Conservation (phyloP, 2,888 invertebrate species). For the Agrotis ipsilon region DNA sequence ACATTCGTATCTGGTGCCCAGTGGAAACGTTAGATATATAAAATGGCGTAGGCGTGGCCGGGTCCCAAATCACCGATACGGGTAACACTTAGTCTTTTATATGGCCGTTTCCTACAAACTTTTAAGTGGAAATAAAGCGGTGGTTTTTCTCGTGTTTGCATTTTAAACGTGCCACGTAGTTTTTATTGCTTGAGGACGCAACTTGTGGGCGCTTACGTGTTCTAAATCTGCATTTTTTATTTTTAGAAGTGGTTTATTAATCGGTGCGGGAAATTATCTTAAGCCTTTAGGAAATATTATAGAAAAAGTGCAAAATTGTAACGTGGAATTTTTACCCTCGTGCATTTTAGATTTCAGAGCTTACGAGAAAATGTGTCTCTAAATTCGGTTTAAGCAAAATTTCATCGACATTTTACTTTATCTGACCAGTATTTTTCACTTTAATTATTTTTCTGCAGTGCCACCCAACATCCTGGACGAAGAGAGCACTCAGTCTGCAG, state of each 20-base stretch:
- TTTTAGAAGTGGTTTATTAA: constrained; percentile 57
- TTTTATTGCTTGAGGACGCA: constrained; percentile 72
- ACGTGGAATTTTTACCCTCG: background rate
- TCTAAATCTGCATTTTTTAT: constrained; percentile 64
- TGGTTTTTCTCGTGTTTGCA: constrained; percentile 70
- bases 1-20: constrained; percentile 67
- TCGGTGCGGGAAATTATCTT: constrained; percentile 14
- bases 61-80: constrained; percentile 76
- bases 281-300: background rate
- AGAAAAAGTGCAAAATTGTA: background rate
- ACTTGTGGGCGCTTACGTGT: constrained; percentile 67
- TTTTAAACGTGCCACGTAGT: constrained; percentile 71
- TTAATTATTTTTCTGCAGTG: constrained; percentile 91
- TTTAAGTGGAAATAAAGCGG: constrained; percentile 83
- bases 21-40: constrained; percentile 61
- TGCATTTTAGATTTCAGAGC: background rate
- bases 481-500: constrained; percentile 97
- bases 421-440: background rate
- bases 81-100: constrained; percentile 77
- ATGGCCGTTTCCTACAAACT: constrained; percentile 77
- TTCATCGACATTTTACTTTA: background rate
- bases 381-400: background rate
- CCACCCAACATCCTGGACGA: constrained; percentile 98
- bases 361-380: background rate
- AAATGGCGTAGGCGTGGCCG: constrained; percentile 67